Percentiles rank a stretch among this genome's conserved stretches.
Evolutionary conservation across 2,888 invertebrate species (phyloP).

Genomic region (Slavum lentiscoides): DNA sequence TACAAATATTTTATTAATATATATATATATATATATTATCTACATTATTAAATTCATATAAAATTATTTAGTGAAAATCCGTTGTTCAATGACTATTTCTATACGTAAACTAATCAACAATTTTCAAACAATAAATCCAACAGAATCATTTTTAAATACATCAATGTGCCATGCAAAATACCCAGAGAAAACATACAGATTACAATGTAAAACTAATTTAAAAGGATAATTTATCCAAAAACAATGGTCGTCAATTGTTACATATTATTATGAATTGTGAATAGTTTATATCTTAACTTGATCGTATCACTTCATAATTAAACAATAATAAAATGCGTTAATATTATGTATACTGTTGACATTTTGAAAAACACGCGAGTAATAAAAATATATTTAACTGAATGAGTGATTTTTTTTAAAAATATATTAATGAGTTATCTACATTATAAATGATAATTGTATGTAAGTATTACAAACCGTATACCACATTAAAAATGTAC

Average conservation of each 20-base stretch:
- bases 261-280: constrained; percentile 13
- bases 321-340: constrained; percentile 27
- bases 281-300: neutral
- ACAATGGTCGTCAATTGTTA: neutral
- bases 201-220: neutral
- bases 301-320: constrained; percentile 29
- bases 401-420: neutral
- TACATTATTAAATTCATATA: neutral
- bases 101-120: neutral
- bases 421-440: neutral
- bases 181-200: neutral
- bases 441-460: constrained; percentile 1
- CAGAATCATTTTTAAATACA: neutral
- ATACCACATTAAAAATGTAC: neutral
- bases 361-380: constrained; percentile 14
- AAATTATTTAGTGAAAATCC: neutral
- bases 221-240: constrained; percentile 10
- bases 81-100: neutral
- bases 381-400: constrained; percentile 24
- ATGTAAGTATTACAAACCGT: neutral
- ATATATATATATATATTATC: neutral
- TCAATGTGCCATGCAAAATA: neutral
- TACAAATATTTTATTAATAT: too few relatives aligned
- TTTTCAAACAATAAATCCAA: neutral
- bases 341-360: constrained; percentile 18